Base-by-base conservation (phyloP, 1,140 invertebrate species). In the Heliconius hewitsoni region DNA sequence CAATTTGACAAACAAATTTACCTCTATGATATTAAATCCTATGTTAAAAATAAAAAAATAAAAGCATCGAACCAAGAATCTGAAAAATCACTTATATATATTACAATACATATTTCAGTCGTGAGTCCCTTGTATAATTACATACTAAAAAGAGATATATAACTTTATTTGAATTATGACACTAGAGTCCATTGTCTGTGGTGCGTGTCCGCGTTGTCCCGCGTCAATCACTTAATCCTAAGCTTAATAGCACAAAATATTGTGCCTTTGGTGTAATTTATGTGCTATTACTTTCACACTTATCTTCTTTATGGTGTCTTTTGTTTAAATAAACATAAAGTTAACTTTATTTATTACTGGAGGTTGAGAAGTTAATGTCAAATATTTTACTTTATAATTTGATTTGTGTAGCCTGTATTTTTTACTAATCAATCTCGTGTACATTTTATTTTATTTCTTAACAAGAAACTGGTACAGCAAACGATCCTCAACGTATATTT, bases 241-340 rank as follows among this genome's bases (percentile, higher is more conserved):
- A 83, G 66, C 78, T 46, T 80, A 84, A 83, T 76, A 74, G 66
- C 81, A n/a, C 76, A 86, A 84, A 86, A 82, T 85, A 83, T 77
- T n/a, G 6, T 73, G 60, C 55, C 73, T 71, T 79, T 78, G 19
- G 71, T 46, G 57, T 82, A 76, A 84, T 84, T 82, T 84, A 84
- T 82, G 76, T 50, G 66, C 70, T 39, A 73, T 79, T 75, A 75
- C 60, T 6, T n/a, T 27, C 60, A 71, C 42, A 70, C 37, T 76
- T 70, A 39, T 71, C 60, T 46, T 42, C 39, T 76, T 70, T 60
- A 76, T 42, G 42, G 23, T n/a, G 23, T 46, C 74, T 76, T 76
- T 71, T 76, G 74, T 76, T 76, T 50, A 50, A 70, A 50, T 76
- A 70, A 50, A 70, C 74, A 23, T 76, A 30, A 70, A 71, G 37